Evolutionary conservation across 2,797 vertebrate species (phyloP).

Genomic region (Typhlichthys subterraneus): DNA sequence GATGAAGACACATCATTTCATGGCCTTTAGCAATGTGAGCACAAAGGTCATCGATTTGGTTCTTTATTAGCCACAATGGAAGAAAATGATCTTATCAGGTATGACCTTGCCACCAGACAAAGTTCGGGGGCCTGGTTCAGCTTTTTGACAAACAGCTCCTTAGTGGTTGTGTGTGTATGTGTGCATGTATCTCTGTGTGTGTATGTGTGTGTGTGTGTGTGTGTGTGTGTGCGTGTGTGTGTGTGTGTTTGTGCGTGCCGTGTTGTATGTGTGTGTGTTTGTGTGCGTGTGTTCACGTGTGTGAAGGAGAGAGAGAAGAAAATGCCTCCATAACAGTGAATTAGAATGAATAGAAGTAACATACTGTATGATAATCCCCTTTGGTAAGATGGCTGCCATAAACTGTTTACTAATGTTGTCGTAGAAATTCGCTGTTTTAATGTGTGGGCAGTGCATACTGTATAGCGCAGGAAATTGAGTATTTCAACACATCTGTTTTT

Average conservation of each 20-base stretch:
- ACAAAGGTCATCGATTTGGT: conserved; percentile 72
- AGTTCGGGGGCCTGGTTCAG: conserved; percentile 31
- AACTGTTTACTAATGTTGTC: conserved; percentile 7
- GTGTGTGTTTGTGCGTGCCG: too few species aligned
- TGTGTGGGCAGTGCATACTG: background rate
- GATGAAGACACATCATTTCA: conserved; percentile 37
- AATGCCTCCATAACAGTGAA: background rate
- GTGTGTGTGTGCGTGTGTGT: too few species aligned
- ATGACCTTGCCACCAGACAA: conserved; percentile 39
- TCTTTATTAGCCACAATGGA: conserved; percentile 46
- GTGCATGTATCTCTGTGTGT: too few species aligned
- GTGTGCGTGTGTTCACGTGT: too few species aligned
- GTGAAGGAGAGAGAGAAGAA: too few species aligned
- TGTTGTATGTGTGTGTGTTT: too few species aligned
- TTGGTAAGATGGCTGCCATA: background rate
- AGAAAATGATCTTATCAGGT: conserved; percentile 42
- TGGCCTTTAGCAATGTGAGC: conserved; percentile 71
- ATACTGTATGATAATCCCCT: conserved; percentile 4
- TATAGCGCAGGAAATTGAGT: background rate
- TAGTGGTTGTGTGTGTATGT: too few species aligned
- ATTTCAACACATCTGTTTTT: background rate
- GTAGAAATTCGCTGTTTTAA: background rate
- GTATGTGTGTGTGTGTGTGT: too few species aligned
- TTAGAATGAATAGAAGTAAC: conserved; percentile 1
- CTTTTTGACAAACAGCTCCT: conserved; percentile 8